phyloP scores from a whole-genome alignment of 1,140 invertebrate species.

The Drosophila ananassae region DNA sequence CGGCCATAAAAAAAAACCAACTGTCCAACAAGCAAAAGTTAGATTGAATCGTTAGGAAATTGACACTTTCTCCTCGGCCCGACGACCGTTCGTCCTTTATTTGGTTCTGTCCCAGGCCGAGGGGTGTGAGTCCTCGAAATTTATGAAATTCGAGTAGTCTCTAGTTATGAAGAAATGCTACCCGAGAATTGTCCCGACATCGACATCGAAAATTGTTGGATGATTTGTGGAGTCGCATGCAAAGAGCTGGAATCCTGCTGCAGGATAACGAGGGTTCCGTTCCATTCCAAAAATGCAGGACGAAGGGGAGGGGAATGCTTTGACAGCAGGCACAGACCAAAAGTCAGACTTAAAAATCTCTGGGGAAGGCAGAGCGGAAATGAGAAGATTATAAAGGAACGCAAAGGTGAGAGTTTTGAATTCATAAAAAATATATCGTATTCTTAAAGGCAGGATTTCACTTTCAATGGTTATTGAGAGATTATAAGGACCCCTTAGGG shows the following conservation, averaged over 20 bases:
- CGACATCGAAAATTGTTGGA: constrained; percentile 32
- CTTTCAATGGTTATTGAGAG: constrained; percentile 29
- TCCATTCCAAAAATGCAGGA: background rate
- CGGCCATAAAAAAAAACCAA: constrained; percentile 49
- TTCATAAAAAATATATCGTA: constrained; percentile 12
- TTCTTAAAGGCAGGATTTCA: constrained; percentile 21
- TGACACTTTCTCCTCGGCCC: constrained; percentile 63
- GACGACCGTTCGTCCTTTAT: background rate
- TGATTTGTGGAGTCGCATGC: constrained; percentile 25
- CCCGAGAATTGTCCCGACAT: constrained; percentile 26
- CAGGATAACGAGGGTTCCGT: constrained; percentile 35
- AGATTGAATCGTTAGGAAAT: constrained; percentile 74
- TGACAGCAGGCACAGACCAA: constrained; percentile 69
- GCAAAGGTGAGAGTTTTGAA: background rate
- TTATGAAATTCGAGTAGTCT: constrained; percentile 48
- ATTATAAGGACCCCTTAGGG: constrained; percentile 16
- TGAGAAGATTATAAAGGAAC: constrained; percentile 43
- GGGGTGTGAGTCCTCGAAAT: constrained; percentile 35
- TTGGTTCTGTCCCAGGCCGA: background rate
- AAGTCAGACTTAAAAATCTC: constrained; percentile 25
- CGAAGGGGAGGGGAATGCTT: constrained; percentile 46
- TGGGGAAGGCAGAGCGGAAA: constrained; percentile 35
- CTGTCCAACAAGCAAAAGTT: constrained; percentile 61
- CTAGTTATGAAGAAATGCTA: constrained; percentile 30
- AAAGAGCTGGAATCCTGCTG: constrained; percentile 5